Base-by-base conservation (phyloP, 92 coral and sea anemone genomes). In the Epizoanthus illoricatus region DNA sequence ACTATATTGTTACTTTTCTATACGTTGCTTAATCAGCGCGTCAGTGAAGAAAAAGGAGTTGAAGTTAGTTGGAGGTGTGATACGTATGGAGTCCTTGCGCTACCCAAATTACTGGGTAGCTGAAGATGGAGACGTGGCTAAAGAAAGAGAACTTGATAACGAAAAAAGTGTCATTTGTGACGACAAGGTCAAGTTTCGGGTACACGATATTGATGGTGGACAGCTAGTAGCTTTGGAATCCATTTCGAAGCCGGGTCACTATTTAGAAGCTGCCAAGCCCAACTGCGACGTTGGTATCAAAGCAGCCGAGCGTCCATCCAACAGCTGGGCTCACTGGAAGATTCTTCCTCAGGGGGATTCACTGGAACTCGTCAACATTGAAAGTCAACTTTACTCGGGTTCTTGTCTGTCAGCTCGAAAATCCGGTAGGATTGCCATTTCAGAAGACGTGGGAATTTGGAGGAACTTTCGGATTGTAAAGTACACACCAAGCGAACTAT, bases 71-170 rank as follows among this genome's bases (percentile, higher is more conserved):
- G 33, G 33, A 28, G 33, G 33, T 19, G n/a, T 7, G n/a, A 19
- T 62, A 62, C 67, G 67, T 10, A 19, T 62, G 24, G 67, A 62
- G 67, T 62, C 67, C 0, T 19, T 62, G 67, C 67, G 67, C 67
- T 62, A 18, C 10, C 23, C 28, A 5, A 33, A 33, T 62, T 62
- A 11, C 24, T n/a, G n/a, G n/a, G n/a, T n/a, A n/a, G n/a, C n/a
- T n/a, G n/a, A n/a, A n/a, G n/a, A n/a, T n/a, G n/a, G n/a, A 0
- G 18, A 62, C 3, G n/a, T 28, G 24, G 20, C 67, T 4, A 16
- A 62, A 7, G 24, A 18, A 28, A 19, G 0, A 19, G 2, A 62
- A 9, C 24, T 17, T 23, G 67, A 62, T 33, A 28, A 62, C 24
- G n/a, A 19, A n/a, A 33, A 11, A n/a, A 28, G 23, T 9, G n/a